These are phyloP conservation scores for Thryonomys swinderianus DNA, from an alignment of 2,113 vertebrate genomes.

Conservation along the genomic window DNA sequence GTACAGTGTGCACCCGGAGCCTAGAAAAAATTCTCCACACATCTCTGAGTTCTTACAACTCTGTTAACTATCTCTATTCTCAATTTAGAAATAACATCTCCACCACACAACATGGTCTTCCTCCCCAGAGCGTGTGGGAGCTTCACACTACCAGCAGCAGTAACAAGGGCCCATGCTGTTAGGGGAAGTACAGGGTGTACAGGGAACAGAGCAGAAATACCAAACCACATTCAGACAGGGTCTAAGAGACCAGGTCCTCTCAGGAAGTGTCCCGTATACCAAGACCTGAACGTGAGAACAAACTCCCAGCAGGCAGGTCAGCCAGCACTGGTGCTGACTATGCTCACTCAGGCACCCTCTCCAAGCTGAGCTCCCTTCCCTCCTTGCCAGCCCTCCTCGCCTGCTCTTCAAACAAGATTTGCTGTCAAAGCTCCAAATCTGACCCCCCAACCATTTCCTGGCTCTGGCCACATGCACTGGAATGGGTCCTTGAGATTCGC, in stretches of 20 bases:
- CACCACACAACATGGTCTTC: not conserved
- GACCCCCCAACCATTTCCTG: not conserved
- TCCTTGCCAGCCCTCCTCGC: not conserved
- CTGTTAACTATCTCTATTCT: not conserved
- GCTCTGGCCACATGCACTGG: not conserved
- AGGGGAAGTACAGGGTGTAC: not conserved
- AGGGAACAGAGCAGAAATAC: not conserved
- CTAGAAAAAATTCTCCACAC: not conserved
- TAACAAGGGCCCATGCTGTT: fast-evolving
- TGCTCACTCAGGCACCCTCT: not conserved
- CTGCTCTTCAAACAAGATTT: not conserved
- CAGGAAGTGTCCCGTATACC: not conserved
- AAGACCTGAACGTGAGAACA: constrained; percentile 11
- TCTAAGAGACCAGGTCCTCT: not conserved
- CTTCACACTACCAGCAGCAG: not conserved
- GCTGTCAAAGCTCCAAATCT: not conserved
- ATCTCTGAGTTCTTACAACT: not conserved
- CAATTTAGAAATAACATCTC: not conserved
- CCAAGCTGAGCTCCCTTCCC: not conserved
- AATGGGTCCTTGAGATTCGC: not conserved
- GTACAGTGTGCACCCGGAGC: not conserved
- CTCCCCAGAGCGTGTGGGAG: not conserved
- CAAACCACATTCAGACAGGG: not conserved
- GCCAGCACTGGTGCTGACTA: not conserved
- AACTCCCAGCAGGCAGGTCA: not conserved